Evolutionary conservation across 2,797 vertebrate species (phyloP), one percentile per base, ranked within the genome.

Genomic region (Sciurus vulgaris): DNA sequence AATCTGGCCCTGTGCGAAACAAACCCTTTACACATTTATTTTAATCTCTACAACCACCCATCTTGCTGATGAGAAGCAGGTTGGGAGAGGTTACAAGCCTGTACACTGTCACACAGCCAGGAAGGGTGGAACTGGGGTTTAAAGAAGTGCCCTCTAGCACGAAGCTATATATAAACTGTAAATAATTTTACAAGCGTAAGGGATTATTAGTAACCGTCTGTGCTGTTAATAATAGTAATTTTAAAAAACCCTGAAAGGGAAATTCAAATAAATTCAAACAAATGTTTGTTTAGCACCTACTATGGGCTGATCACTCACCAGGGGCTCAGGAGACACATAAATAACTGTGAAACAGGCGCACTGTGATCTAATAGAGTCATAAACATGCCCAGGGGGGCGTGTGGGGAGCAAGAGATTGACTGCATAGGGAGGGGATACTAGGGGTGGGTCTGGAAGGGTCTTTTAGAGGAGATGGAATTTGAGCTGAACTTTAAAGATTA

Each of bases 251-350:
- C 77, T 95, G 91, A 97, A 97, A 96, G 93, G 96, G 97, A 98
- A 98, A 97, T 94, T 96, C 93, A 97, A 97, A 97, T 97, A 97
- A 97, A 97, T 96, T 96, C 93, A 95, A 95, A 96, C 91, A 96
- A 97, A 95, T 97, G 97, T 97, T 97, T 97, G 94, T 97, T 98
- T 97, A 96, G 97, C 91, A 97, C 96, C 96, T 96, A 97, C 97
- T 97, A 96, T 91, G 94, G 89, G 72, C 84, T 12, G 95, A 94
- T 97, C 95, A 86, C 91, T 97, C 96, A 94, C 96, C 61, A 92
- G 97, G 95, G 97, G 95, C 97, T 97, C 63, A 47, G 94, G 96
- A 97, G 97, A 97, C 89, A 77, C 41, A 89, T 97, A 97, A 97
- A 95, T 96, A 96, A 95, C 95, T 86, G 89, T 85, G 96, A 97